Evolutionary conservation across 2,888 invertebrate species (phyloP), one percentile per base, ranked within the genome.

Genomic region (Hirtodrosophila cameraria): DNA sequence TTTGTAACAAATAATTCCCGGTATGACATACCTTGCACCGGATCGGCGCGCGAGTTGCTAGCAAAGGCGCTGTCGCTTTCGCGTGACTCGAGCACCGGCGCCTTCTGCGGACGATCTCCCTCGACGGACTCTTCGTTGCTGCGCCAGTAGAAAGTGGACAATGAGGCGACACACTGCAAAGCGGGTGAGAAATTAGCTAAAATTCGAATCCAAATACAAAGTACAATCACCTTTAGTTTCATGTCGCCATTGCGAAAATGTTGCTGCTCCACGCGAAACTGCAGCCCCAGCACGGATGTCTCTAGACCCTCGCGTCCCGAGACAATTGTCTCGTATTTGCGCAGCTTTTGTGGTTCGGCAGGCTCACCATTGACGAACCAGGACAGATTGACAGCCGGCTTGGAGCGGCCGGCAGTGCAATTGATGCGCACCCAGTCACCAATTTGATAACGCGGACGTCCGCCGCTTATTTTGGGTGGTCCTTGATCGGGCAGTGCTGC

Each of bases 101-200:
- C 93, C 89, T 93, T 93, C 86, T 93, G 93, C 60, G 94, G 92
- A 65, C 92, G 91, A 86, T 94, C 94, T 45, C 94, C 94, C 89
- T 94, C 94, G 65, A 95, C 94, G 86, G 94, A 94, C 89, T 94
- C 94, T 90, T 95, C 95, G 90, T 95, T 95, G 89, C 94, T 94
- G 84, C 93, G 92, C 93, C 94, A 94, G 90, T 95, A 95, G 72
- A 95, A 92, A 39, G 94, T 93, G 68, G 94, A 94, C 78, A 95
- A 93, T 70, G 93, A 93, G 45, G 95, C 95, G 86, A 94, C 92
- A 90, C 95, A 95, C 91, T 91, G 73, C 23, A 63, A 43, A 3
- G n/a, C n/a, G n/a, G n/a, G n/a, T n/a, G n/a, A n/a, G n/a, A n/a
- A n/a, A n/a, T n/a, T n/a, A n/a, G n/a, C n/a, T n/a, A n/a, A n/a